phyloP scores from a whole-genome alignment of 2,888 invertebrate genomes.

The Drosophila fulvimacula region DNA sequence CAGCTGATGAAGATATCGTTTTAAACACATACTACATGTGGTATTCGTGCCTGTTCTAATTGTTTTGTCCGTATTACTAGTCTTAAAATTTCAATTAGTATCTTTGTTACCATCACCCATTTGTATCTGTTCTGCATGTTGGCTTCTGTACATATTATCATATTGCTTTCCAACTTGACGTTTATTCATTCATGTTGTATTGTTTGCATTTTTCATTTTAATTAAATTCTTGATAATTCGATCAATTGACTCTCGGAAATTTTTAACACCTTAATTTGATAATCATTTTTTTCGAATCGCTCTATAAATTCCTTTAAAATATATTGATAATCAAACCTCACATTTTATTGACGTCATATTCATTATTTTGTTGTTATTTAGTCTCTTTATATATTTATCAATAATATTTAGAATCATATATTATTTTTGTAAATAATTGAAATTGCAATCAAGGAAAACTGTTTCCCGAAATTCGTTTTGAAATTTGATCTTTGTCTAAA shows the following conservation, averaged over 20 bases:
- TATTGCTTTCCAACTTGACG: conserved; percentile 9
- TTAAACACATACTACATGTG: conserved; percentile 37
- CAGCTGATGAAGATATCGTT: conserved; percentile 46
- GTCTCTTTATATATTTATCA: background rate
- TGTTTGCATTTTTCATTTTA: conserved; percentile 21
- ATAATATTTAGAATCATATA: conserved; percentile 10
- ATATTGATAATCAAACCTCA: background rate
- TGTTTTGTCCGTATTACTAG: conserved; percentile 18
- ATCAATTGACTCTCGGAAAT: conserved; percentile 2
- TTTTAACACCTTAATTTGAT: conserved; percentile 7
- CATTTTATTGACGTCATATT: conserved; percentile 2
- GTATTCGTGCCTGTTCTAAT: conserved; percentile 34
- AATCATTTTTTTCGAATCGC: background rate
- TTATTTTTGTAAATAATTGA: conserved; percentile 8
- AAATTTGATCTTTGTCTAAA: background rate
- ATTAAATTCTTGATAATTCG: conserved; percentile 16
- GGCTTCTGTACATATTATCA: conserved; percentile 9
- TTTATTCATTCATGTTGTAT: conserved; percentile 16
- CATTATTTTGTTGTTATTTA: background rate
- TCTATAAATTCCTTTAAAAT: background rate
- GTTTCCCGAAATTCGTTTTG: conserved; percentile 1
- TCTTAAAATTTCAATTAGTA: conserved; percentile 22
- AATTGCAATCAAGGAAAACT: conserved; percentile 20
- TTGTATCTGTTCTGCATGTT: conserved; percentile 43
- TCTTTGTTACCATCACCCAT: conserved; percentile 24